Percentiles rank a stretch among this genome's conserved stretches.
phyloP scores from a whole-genome alignment of 1,140 invertebrate genomes.

The Zaprionus ornatus region DNA sequence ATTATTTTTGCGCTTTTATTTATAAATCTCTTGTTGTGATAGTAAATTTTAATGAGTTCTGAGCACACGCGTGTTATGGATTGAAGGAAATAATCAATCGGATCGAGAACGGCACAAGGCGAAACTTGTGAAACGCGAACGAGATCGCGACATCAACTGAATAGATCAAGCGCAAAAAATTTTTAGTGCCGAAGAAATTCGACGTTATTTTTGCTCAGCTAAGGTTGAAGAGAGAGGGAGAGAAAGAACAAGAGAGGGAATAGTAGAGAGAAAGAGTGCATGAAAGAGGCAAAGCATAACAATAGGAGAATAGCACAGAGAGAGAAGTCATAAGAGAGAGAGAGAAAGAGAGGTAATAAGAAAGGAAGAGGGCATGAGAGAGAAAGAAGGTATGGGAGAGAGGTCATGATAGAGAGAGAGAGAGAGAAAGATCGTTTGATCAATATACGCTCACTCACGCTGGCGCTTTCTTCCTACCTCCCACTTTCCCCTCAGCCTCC shows the following conservation, averaged over 20 bases:
- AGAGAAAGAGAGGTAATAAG: neutral
- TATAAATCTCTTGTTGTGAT: constrained; percentile 2
- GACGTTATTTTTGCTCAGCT: constrained; percentile 4
- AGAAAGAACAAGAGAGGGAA: neutral
- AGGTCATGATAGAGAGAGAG: neutral
- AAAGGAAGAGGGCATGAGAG: neutral
- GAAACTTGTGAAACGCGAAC: constrained; percentile 30
- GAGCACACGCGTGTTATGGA: constrained; percentile 2
- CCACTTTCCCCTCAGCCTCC: neutral
- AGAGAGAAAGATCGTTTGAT: constrained; percentile 4
- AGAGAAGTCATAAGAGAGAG: neutral
- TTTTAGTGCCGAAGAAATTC: constrained; percentile 32
- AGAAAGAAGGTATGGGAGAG: neutral
- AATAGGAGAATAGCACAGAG: no score
- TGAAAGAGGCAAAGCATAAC: constrained; percentile 13
- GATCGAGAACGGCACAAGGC: neutral
- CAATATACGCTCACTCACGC: constrained; percentile 10
- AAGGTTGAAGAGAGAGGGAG: neutral
- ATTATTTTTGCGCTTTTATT: constrained; percentile 2
- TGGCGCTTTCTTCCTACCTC: neutral
- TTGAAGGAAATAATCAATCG: constrained; percentile 37
- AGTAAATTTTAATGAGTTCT: constrained; percentile 6
- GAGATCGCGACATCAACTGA: constrained; percentile 69
- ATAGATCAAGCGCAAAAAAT: constrained; percentile 46
- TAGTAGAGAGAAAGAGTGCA: neutral